Conservation (phyloP, 2,888 invertebrate species). For the Stomorhina lunata region DNA sequence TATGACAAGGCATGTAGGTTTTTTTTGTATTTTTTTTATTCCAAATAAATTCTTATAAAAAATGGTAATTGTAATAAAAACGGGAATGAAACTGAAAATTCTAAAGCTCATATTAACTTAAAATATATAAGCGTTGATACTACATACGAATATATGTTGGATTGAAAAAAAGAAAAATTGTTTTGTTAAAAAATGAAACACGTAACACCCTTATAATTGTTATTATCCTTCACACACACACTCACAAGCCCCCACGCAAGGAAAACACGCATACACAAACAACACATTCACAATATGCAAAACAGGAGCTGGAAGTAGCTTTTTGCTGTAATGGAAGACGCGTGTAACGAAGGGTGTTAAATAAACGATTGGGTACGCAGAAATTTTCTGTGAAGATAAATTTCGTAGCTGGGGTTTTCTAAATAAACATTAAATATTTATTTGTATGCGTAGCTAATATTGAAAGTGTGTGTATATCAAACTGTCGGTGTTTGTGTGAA, state of each 20-base stretch:
- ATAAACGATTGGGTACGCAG: constrained; percentile 62
- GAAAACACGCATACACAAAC: background rate
- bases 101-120: background rate
- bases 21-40: constrained; percentile 3
- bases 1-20: constrained; percentile 38
- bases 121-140: background rate
- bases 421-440: constrained; percentile 31
- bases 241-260: background rate
- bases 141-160: background rate
- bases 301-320: constrained; percentile 25
- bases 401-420: background rate
- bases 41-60: constrained; percentile 11
- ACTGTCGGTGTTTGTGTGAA: constrained; percentile 9
- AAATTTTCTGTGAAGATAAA: constrained; percentile 1
- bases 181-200: constrained; percentile 5
- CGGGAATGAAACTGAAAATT: constrained; percentile 2
- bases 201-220: constrained; percentile 44
- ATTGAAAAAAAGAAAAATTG: constrained; percentile 6
- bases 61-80: constrained; percentile 43
- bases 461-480: constrained; percentile 13
- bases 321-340: constrained; percentile 9
- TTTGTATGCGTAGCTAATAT: constrained; percentile 53
- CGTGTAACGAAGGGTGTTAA: constrained; percentile 58
- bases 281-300: constrained; percentile 25
- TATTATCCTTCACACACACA: constrained; percentile 20